A percentile compares a stretch with the other conserved stretches of the same genome.
These are phyloP conservation scores for Fregetta grallaria DNA, from an alignment of 2,113 vertebrate genomes.

Conservation along the genomic window DNA sequence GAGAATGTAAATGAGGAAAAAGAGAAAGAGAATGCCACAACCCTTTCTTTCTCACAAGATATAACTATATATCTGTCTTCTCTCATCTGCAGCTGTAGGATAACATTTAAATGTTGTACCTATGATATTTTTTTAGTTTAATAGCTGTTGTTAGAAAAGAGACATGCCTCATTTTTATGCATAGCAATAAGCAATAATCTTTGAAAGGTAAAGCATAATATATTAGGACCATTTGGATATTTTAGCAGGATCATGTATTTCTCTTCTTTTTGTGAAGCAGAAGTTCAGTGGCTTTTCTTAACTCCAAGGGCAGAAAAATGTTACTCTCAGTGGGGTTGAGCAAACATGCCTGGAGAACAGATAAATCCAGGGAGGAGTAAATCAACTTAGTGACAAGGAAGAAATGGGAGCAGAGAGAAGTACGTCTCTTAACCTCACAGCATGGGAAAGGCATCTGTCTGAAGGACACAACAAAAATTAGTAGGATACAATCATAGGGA, in stretches of 20 bases:
- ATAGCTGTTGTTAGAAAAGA: neutral
- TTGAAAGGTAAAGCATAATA: neutral
- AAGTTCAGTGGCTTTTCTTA: conserved; percentile 9
- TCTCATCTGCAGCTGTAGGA: neutral
- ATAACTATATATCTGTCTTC: neutral
- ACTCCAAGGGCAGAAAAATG: conserved; percentile 26
- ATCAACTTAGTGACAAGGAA: conserved; percentile 38
- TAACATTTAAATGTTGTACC: neutral
- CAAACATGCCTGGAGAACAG: conserved; percentile 18
- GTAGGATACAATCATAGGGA: conserved; percentile 13
- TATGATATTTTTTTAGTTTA: neutral
- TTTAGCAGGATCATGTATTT: neutral
- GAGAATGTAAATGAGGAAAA: neutral
- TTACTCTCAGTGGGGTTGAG: conserved; percentile 4
- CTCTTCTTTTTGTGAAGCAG: neutral
- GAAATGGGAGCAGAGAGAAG: conserved; percentile 14
- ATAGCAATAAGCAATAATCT: neutral
- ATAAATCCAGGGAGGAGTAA: conserved; percentile 29
- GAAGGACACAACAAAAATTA: conserved; percentile 62
- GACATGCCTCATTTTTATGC: neutral
- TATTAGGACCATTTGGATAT: neutral
- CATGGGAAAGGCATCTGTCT: conserved; percentile 25
- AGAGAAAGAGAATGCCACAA: neutral
- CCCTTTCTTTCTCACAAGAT: neutral
- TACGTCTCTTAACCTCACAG: conserved; percentile 17